phyloP scores from a whole-genome alignment of 2,113 vertebrate species.

The Ibidorhyncha struthersii region DNA sequence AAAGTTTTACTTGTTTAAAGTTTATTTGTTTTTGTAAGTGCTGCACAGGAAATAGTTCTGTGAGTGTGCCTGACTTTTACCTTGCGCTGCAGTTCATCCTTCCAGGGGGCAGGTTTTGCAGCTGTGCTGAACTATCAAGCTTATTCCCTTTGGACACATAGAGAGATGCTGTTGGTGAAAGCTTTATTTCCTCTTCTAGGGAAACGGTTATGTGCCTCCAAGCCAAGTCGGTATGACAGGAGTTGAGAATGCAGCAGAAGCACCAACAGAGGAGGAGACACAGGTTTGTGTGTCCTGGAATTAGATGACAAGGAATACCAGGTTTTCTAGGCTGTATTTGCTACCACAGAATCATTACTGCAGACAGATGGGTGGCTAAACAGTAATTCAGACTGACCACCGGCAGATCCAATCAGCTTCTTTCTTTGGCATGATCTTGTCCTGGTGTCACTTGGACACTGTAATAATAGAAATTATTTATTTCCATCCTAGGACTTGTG shows the following conservation, averaged over 20 bases:
- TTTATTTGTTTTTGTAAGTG: background rate
- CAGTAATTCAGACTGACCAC: background rate
- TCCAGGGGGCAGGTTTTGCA: background rate
- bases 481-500: background rate
- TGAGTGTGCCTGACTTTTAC: background rate
- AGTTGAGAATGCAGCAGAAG: slow-evolving; percentile 69
- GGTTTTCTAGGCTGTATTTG: background rate
- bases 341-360: no score
- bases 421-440: background rate
- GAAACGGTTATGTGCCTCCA: slow-evolving; percentile 66
- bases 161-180: background rate
- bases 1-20: background rate
- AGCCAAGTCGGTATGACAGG: slow-evolving; percentile 59
- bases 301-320: background rate
- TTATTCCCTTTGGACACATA: background rate
- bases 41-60: background rate
- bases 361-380: background rate
- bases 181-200: slow-evolving; percentile 56
- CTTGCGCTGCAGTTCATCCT: background rate
- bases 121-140: rapidly evolving
- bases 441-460: background rate
- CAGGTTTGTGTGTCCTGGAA: slow-evolving; percentile 72
- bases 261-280: slow-evolving; percentile 75
- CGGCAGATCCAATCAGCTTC: rapidly evolving
- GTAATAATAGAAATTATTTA: background rate